Evolutionary conservation across 2,888 invertebrate genomes (phyloP).

Genomic region (Acleris cristana): DNA sequence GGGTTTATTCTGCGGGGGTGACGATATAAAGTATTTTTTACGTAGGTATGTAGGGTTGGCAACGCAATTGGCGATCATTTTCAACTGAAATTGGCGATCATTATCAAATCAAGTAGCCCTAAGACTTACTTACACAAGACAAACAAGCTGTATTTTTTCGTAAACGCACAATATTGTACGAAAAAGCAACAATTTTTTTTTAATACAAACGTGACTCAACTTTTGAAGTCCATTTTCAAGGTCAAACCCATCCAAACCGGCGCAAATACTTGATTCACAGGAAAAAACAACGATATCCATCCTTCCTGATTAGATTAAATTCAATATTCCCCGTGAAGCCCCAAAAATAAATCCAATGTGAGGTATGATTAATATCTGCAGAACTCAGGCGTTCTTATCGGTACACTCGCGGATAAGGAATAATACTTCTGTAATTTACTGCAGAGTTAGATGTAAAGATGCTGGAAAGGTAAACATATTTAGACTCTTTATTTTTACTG

Average conservation of each 20-base stretch:
- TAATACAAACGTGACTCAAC: too few species aligned
- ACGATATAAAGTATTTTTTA: too few species aligned
- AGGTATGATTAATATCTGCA: constrained; percentile 68
- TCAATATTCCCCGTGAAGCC: constrained; percentile 30
- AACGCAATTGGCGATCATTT: too few species aligned
- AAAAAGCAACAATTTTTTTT: too few species aligned
- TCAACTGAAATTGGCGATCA: too few species aligned
- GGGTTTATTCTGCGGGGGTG: too few species aligned
- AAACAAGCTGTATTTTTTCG: too few species aligned
- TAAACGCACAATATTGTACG: too few species aligned
- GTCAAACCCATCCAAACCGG: too few species aligned
- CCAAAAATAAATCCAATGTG: constrained; percentile 61
- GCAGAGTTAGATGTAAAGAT: constrained; percentile 41
- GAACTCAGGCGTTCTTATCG: constrained; percentile 58
- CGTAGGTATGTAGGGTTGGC: too few species aligned
- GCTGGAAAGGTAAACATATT: constrained; percentile 43
- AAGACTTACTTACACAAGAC: too few species aligned
- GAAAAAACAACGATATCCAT: constrained; percentile 16
- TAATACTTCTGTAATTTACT: constrained; percentile 58
- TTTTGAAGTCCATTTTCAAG: not conserved
- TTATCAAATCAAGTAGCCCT: too few species aligned
- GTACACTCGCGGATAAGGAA: constrained; percentile 51
- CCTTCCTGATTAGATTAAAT: constrained; percentile 29
- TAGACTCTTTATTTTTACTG: not conserved
- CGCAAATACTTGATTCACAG: not conserved